Evolutionary conservation across 92 coral and sea anemone species (phyloP).

Genomic region (Zoanthus sansibaricus): DNA sequence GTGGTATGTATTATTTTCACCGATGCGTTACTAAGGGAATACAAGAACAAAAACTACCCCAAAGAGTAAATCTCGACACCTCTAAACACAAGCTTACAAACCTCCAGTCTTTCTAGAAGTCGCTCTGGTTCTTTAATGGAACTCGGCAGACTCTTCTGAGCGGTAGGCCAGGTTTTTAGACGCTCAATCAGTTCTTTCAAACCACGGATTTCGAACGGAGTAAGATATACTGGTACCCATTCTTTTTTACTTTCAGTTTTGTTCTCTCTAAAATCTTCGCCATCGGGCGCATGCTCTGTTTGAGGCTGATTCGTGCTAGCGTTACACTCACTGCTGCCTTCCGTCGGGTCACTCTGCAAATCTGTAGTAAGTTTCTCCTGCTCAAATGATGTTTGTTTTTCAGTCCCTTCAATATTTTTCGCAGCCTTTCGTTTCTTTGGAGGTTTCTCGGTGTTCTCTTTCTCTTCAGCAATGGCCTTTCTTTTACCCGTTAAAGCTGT

Average conservation of each 20-base stretch:
- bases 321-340: constrained; percentile 49
- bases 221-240: constrained; percentile 90
- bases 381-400: constrained; percentile 36
- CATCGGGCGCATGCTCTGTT: constrained; percentile 42
- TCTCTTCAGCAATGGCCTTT: constrained; percentile 36
- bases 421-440: constrained; percentile 26
- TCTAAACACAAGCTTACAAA: constrained; percentile 31
- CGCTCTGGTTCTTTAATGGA: constrained; percentile 65
- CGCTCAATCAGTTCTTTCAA: constrained; percentile 70
- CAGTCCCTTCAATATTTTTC: constrained; percentile 27
- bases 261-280: constrained; percentile 44
- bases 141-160: constrained; percentile 75
- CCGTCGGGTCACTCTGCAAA: constrained; percentile 30
- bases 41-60: no score
- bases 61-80: no score
- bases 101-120: constrained; percentile 83
- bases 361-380: constrained; percentile 59
- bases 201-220: constrained; percentile 79
- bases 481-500: constrained; percentile 23
- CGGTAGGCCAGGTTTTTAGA: constrained; percentile 84
- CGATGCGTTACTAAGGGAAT: no score
- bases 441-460: constrained; percentile 57
- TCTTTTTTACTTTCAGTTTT: constrained; percentile 52
- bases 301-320: constrained; percentile 59
- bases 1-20: no score